Conservation (phyloP, 2,113 vertebrate species). For the Oophaga pumilio region DNA sequence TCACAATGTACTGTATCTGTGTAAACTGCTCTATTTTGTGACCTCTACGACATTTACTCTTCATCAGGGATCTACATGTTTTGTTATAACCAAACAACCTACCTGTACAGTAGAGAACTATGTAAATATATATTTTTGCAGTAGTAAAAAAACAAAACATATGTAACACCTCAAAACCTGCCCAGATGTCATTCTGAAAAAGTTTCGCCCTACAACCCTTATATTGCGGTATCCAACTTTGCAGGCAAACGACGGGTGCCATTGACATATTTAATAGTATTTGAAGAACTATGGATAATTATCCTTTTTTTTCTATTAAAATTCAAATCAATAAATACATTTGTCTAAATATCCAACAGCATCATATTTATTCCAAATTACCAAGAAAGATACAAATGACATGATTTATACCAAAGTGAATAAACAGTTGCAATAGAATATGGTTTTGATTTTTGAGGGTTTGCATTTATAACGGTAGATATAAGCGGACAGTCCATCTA, state of each 20-base stretch:
- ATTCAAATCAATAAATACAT: not conserved
- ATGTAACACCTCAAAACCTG: not conserved
- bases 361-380: slow-evolving; percentile 13
- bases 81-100: slow-evolving; percentile 56
- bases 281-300: not conserved
- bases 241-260: slow-evolving; percentile 70
- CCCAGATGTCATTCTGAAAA: not conserved
- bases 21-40: slow-evolving; percentile 29
- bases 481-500: too few species aligned
- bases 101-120: slow-evolving; percentile 43
- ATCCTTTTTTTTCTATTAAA: not conserved
- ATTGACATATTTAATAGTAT: slow-evolving; percentile 61
- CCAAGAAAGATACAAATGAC: not conserved
- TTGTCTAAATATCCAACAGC: not conserved
- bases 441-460: not conserved
- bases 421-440: not conserved
- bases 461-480: not conserved
- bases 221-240: slow-evolving; percentile 68
- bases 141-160: slow-evolving; percentile 43
- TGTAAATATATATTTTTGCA: slow-evolving; percentile 59
- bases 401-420: not conserved
- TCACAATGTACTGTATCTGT: slow-evolving; percentile 51
- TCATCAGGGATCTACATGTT: slow-evolving; percentile 55
- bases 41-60: slow-evolving; percentile 46
- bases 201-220: not conserved